A percentile compares a stretch with the other conserved stretches of the same genome.
Conservation (phyloP, 2,113 vertebrate genomes). For the Phrynosoma blainvillii region DNA sequence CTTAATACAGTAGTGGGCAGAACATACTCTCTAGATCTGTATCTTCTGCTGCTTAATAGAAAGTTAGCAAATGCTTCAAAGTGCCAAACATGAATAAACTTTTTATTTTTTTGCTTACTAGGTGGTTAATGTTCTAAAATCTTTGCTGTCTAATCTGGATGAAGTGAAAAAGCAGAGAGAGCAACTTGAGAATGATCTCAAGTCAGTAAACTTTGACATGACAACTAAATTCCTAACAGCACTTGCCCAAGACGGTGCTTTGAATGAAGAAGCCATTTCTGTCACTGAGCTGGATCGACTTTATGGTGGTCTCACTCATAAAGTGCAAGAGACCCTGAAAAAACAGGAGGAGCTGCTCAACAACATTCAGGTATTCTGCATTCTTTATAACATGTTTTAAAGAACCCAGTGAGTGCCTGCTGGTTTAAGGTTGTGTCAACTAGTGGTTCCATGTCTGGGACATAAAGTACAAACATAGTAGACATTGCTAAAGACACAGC, state of each 20-base stretch:
- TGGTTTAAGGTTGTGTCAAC: neutral
- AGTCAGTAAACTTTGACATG: slow-evolving; percentile 94
- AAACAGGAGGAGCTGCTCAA: slow-evolving; percentile 91
- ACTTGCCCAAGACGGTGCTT: slow-evolving; percentile 89
- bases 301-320: slow-evolving; percentile 89
- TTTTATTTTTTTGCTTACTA: slow-evolving; percentile 57
- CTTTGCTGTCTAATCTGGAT: slow-evolving; percentile 86
- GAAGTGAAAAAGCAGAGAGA: slow-evolving; percentile 93
- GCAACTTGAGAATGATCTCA: slow-evolving; percentile 89
- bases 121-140: slow-evolving; percentile 90
- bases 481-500: no score
- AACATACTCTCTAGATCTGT: neutral
- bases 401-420: neutral
- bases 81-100: neutral
- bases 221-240: slow-evolving; percentile 89
- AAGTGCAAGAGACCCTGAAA: slow-evolving; percentile 88
- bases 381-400: neutral
- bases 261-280: slow-evolving; percentile 94
- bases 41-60: neutral
- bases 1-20: neutral
- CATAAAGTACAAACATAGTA: no score
- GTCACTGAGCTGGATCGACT: slow-evolving; percentile 86
- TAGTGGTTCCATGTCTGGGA: no score
- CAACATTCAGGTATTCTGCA: slow-evolving; percentile 80
- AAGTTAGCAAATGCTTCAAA: neutral